Percentiles rank a stretch among this genome's conserved stretches.
phyloP scores from a whole-genome alignment of 2,797 vertebrate species.

The Melanotaenia parkinsoni region DNA sequence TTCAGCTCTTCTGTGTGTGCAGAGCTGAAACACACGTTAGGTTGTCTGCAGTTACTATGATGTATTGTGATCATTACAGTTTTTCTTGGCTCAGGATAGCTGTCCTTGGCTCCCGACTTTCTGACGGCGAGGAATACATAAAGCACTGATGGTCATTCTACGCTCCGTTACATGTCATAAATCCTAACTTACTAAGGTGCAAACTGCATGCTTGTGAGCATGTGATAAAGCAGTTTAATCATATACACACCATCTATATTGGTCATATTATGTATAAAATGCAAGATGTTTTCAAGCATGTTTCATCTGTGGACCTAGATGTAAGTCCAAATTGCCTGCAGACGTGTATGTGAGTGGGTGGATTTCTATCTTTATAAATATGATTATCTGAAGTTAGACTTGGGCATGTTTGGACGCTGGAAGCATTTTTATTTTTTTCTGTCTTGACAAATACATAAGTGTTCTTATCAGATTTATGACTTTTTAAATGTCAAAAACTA shows the following conservation, averaged over 20 bases:
- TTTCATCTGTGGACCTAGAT: constrained; percentile 29
- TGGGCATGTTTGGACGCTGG: neutral
- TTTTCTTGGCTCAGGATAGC: constrained; percentile 31
- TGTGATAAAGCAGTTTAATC: neutral
- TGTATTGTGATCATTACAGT: constrained; percentile 59
- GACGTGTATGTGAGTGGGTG: neutral
- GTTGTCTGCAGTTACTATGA: constrained; percentile 51
- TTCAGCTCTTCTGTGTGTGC: constrained; percentile 20
- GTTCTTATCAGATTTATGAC: too few relatives aligned
- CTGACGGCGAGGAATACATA: constrained; percentile 34
- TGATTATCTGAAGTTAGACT: neutral
- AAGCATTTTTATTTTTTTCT: neutral
- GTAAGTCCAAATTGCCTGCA: constrained; percentile 12
- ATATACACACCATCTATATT: neutral
- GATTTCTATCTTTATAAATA: neutral
- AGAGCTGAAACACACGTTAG: constrained; percentile 18
- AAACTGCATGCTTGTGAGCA: neutral
- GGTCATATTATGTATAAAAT: constrained; percentile 1
- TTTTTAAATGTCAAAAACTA: too few relatives aligned
- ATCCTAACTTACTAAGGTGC: constrained; percentile 47
- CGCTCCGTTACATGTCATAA: constrained; percentile 55
- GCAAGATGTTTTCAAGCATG: neutral
- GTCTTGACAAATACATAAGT: neutral
- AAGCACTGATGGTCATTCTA: constrained; percentile 55
- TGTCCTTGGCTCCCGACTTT: constrained; percentile 52